phyloP scores from a whole-genome alignment of 2,888 invertebrate genomes.

The Gari tellinella region DNA sequence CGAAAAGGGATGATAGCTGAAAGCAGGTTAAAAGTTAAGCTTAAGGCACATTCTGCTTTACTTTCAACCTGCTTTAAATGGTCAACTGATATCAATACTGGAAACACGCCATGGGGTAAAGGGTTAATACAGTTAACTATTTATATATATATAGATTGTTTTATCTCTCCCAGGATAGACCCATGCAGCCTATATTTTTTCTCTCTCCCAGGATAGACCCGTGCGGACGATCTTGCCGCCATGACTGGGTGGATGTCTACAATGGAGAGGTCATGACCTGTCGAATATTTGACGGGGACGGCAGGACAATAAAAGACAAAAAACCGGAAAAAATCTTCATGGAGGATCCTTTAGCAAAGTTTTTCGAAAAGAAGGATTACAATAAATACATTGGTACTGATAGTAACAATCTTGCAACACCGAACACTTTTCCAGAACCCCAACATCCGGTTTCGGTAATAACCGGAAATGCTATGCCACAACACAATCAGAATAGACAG shows the following conservation, averaged over 20 bases:
- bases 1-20: no score
- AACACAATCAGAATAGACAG: background rate
- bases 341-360: constrained; percentile 12
- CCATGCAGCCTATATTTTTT: no score
- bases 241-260: constrained; percentile 49
- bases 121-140: no score
- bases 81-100: no score
- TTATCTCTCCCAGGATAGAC: no score
- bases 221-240: constrained; percentile 32
- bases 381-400: background rate
- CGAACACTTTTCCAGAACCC: background rate
- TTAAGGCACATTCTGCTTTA: no score
- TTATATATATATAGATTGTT: no score
- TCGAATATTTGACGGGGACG: constrained; percentile 39
- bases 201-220: constrained; percentile 44
- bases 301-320: background rate
- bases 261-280: constrained; percentile 38
- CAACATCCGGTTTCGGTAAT: background rate
- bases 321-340: constrained; percentile 21
- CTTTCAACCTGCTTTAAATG: no score
- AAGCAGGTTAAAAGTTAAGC: no score
- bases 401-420: background rate
- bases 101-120: no score
- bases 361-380: background rate
- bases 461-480: background rate